A percentile compares a stretch with the other conserved stretches of the same genome.
Conservation (phyloP, 1,140 invertebrate genomes). For the Telenomus remus region DNA sequence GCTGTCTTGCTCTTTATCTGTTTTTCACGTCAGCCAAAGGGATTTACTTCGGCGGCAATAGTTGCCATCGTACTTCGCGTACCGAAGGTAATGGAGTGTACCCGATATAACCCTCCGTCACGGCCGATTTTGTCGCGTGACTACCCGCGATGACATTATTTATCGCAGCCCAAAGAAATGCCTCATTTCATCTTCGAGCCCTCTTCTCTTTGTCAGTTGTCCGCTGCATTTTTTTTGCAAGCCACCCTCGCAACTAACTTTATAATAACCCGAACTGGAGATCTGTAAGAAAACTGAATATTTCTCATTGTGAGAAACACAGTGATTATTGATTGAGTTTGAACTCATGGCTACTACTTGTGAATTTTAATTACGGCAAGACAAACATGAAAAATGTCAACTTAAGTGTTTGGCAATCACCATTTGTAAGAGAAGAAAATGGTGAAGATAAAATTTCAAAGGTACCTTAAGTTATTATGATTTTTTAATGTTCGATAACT, state of each 20-base stretch:
- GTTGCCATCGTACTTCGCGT: conserved; percentile 59
- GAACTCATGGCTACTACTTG: no score
- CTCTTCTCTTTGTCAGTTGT: conserved; percentile 6
- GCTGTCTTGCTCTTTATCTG: conserved; percentile 26
- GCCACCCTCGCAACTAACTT: conserved; percentile 10
- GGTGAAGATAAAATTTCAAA: no score
- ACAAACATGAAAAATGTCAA: no score
- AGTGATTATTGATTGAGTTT: no score
- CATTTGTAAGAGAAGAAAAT: no score
- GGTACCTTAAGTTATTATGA: no score
- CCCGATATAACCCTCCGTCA: conserved; percentile 67
- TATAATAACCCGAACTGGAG: conserved; percentile 7
- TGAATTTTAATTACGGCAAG: no score
- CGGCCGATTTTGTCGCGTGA: conserved; percentile 67
- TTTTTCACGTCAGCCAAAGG: conserved; percentile 51
- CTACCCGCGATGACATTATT: conserved; percentile 64
- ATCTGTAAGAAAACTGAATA: no score
- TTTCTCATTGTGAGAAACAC: no score
- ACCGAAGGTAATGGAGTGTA: conserved; percentile 71
- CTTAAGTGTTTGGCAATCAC: no score
- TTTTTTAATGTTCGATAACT: no score
- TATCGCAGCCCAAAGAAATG: conserved; percentile 64
- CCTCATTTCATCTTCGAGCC: conserved; percentile 23
- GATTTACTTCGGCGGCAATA: conserved; percentile 59
- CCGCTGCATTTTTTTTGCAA: conserved; percentile 13